Evolutionary conservation across 1,140 invertebrate genomes (phyloP).

Genomic region (Macrobrachium nipponense): DNA sequence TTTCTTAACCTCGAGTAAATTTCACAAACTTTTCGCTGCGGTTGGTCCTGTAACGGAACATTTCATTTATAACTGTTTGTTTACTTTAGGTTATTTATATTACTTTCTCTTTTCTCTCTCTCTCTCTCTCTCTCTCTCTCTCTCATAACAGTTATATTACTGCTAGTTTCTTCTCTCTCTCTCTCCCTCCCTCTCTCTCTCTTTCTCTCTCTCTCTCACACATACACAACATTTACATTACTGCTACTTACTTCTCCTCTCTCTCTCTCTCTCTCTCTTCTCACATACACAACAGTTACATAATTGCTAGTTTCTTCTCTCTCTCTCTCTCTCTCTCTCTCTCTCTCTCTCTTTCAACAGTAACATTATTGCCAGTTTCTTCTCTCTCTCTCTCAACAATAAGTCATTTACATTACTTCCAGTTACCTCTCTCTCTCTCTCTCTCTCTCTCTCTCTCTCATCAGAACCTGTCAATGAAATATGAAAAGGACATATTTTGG

Average conservation of each 20-base stretch:
- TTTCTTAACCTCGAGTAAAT: too few species aligned
- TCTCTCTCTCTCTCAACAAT: neutral
- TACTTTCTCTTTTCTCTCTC: neutral
- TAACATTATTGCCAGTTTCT: too few species aligned
- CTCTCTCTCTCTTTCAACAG: neutral
- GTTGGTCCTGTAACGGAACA: too few species aligned
- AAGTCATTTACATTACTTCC: neutral
- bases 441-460: neutral
- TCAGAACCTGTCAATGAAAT: too few species aligned
- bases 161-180: neutral
- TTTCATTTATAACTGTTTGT: neutral
- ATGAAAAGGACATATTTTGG: too few species aligned
- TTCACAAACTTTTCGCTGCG: neutral
- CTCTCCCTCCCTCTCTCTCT: neutral
- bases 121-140: conserved; percentile 11
- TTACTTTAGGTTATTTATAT: too few species aligned
- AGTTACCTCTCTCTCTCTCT: neutral
- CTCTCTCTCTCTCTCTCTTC: neutral
- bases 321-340: neutral
- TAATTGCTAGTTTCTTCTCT: too few species aligned
- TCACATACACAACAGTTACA: too few species aligned
- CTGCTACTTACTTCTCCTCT: too few species aligned
- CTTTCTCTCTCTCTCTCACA: neutral
- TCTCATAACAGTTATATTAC: too few species aligned
- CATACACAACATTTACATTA: neutral